phyloP scores from a whole-genome alignment of 2,113 vertebrate species.

The Taxidea taxus region DNA sequence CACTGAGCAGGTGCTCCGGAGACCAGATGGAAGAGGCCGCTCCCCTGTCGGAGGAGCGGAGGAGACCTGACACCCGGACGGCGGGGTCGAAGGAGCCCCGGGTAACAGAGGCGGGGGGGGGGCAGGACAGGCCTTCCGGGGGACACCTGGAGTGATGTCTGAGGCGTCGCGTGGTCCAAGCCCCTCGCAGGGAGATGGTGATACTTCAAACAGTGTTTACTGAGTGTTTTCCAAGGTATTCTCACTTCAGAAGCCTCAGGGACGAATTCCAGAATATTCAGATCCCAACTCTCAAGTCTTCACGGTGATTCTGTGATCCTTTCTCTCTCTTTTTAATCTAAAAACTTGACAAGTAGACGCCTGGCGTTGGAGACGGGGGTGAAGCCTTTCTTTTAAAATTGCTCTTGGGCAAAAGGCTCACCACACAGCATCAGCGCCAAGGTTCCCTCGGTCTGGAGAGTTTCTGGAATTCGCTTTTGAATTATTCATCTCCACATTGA shows the following conservation, averaged over 20 bases:
- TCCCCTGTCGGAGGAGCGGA: background rate
- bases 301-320: background rate
- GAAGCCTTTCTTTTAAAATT: background rate
- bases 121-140: background rate
- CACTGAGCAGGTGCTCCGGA: background rate
- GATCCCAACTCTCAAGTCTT: background rate
- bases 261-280: background rate
- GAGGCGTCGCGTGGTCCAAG: background rate
- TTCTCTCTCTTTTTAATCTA: background rate
- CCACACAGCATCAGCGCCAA: background rate
- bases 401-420: background rate
- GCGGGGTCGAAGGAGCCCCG: background rate
- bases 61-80: background rate
- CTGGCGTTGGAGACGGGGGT: background rate
- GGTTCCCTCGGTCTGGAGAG: background rate
- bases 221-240: background rate
- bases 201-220: background rate
- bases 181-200: fast-evolving
- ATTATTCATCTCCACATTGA: background rate
- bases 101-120: background rate
- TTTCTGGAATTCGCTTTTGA: background rate
- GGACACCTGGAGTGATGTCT: background rate
- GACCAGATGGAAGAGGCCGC: background rate
- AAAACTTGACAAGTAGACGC: background rate
- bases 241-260: background rate